Conservation (phyloP, 2,797 vertebrate species). For the Channallabes apus region DNA sequence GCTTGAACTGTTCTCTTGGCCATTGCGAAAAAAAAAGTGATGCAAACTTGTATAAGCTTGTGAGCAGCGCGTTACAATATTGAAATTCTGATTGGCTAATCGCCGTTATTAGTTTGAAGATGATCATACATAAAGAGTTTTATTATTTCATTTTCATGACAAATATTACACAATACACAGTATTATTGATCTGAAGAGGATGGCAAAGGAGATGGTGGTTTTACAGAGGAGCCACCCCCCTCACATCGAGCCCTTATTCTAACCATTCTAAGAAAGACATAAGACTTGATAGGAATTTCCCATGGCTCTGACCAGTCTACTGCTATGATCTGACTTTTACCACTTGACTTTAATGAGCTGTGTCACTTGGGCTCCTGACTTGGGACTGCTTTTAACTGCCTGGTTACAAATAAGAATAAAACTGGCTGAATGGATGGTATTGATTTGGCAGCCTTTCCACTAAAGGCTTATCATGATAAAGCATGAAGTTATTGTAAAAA, state of each 20-base stretch:
- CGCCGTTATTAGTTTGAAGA: too few relatives aligned
- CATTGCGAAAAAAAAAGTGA: too few relatives aligned
- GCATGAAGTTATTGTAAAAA: slow-evolving; percentile 7
- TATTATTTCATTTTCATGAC: too few relatives aligned
- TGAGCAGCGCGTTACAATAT: too few relatives aligned
- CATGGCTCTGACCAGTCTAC: background rate
- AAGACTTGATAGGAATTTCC: background rate
- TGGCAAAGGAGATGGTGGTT: too few relatives aligned
- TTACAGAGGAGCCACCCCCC: too few relatives aligned
- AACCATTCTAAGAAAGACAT: background rate
- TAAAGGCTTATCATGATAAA: background rate
- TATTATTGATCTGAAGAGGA: too few relatives aligned
- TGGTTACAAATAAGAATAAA: slow-evolving; percentile 19
- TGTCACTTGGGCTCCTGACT: background rate
- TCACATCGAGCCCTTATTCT: background rate
- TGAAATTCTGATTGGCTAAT: too few relatives aligned
- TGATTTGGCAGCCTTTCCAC: slow-evolving; percentile 23
- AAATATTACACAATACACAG: too few relatives aligned
- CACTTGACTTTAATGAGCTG: slow-evolving; percentile 15
- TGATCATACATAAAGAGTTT: too few relatives aligned
- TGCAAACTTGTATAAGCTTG: too few relatives aligned
- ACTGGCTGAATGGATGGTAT: slow-evolving; percentile 3
- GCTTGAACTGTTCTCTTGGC: too few relatives aligned
- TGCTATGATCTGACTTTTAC: slow-evolving; percentile 15
- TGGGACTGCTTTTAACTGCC: slow-evolving; percentile 23